Conservation (phyloP, 2,113 vertebrate species). For the Poeciliopsis turrubarensis region DNA sequence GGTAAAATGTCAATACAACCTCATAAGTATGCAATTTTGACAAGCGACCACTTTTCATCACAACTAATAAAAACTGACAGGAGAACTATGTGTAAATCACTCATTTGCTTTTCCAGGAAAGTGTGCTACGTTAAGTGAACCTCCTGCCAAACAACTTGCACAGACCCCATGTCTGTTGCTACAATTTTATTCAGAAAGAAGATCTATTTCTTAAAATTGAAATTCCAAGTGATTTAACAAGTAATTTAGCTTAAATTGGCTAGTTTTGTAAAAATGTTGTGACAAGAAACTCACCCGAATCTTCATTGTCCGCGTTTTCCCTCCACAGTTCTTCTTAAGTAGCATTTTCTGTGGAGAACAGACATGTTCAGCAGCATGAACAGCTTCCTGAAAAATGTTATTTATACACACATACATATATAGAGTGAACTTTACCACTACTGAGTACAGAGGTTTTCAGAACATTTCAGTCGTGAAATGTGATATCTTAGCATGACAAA, state of each 20-base stretch:
- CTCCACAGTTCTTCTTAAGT: conserved; percentile 88
- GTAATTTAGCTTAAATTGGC: neutral
- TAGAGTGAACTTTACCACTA: neutral
- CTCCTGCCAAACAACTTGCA: too few species aligned
- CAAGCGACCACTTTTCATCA: too few species aligned
- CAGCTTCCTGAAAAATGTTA: neutral
- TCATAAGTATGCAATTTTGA: too few species aligned
- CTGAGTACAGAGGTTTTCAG: neutral
- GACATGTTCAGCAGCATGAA: conserved; percentile 46
- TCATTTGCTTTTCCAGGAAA: too few species aligned
- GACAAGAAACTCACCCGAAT: conserved; percentile 83
- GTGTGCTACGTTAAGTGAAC: too few species aligned
- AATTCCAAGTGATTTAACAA: too few species aligned
- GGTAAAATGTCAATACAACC: too few species aligned
- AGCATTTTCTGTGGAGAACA: conserved; percentile 89
- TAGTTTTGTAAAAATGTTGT: neutral
- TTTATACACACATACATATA: neutral
- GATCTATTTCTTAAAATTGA: too few species aligned
- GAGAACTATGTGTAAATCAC: too few species aligned
- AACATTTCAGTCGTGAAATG: neutral
- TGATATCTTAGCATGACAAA: neutral
- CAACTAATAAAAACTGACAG: too few species aligned
- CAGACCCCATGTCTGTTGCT: too few species aligned
- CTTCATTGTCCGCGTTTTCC: conserved; percentile 88
- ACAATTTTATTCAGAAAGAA: too few species aligned